Evolutionary conservation across 1,140 invertebrate genomes (phyloP), one percentile per base, ranked within the genome.

Genomic region (Cydia fagiglandana): DNA sequence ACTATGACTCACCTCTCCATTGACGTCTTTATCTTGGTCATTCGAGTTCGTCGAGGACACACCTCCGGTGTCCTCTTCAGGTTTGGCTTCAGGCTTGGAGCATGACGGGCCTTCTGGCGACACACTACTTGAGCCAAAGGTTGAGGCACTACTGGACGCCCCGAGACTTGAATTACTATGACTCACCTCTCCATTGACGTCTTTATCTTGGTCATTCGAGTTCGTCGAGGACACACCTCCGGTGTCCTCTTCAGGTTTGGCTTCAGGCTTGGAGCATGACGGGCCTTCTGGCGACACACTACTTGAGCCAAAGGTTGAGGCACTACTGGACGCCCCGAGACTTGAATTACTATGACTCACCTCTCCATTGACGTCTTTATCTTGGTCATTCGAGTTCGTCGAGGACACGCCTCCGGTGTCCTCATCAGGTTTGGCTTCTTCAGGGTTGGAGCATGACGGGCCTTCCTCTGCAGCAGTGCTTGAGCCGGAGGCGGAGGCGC

Each of bases 201-300:
- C 87, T 75, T 91, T 92, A 61, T 90, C 89, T 76, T 85, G 86
- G 34, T 89, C 88, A 86, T 91, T 88, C 13, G 83, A 89, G 78
- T 91, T 92, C 20, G 91, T 91, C n/a, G 91, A 92, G 12, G 91
- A 92, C 20, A 92, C 91, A 68, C 91, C 91, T 66, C 88, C 89
- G n/a, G 87, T 84, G 78, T 91, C 91, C 15, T 91, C 90, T 15
- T 89, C 91, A 7, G 83, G 73, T 68, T 86, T 89, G 68, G 73
- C 75, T 30, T 81, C 89, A 85, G 91, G 90, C 75, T 87, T 91
- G 78, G 85, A 91, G 10, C 89, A 91, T 20, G 89, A 50, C 84
- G 89, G 73, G 78, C 83, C 28, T 68, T 30, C 20, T 76, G 56
- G 88, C 50, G 89, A 83, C 34, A 89, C 89, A n/a, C 83, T 86